Conservation (phyloP, 2,888 invertebrate genomes). For the Galeruca laticollis region DNA sequence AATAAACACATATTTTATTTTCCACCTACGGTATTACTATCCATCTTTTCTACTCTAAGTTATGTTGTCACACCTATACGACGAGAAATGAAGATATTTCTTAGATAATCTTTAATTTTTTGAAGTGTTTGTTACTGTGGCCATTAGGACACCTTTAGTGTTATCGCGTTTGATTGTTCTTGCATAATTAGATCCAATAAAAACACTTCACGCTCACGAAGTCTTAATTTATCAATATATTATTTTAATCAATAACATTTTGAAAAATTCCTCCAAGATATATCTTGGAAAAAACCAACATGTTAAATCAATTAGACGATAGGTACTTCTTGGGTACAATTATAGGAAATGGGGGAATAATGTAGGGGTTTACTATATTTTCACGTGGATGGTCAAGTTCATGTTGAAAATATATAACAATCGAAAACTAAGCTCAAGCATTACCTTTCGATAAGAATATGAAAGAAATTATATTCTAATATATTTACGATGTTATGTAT, state of each 20-base stretch:
- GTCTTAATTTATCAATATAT: background rate
- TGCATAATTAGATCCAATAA: background rate
- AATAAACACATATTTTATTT: background rate
- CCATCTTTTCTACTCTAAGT: background rate
- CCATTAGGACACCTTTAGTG: background rate
- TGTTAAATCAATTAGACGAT: constrained; percentile 8
- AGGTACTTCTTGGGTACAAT: constrained; percentile 1
- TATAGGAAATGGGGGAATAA: background rate
- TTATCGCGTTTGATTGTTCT: background rate
- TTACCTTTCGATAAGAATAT: too few species aligned
- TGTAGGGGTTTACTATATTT: background rate
- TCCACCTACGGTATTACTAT: background rate
- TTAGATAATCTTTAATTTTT: background rate
- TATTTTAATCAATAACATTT: background rate
- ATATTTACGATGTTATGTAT: too few species aligned
- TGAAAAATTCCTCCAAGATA: background rate
- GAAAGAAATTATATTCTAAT: too few species aligned
- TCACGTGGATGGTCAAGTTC: background rate
- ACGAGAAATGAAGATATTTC: constrained; percentile 1
- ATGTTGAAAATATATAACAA: background rate
- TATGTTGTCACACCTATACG: constrained; percentile 10
- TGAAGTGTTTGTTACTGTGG: background rate
- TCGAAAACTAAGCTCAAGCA: too few species aligned
- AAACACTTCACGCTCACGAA: background rate
- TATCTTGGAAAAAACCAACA: background rate